These are phyloP conservation scores for Pseudocheirus occidentalis DNA, from an alignment of 2,797 vertebrate species.

Conservation along the genomic window DNA sequence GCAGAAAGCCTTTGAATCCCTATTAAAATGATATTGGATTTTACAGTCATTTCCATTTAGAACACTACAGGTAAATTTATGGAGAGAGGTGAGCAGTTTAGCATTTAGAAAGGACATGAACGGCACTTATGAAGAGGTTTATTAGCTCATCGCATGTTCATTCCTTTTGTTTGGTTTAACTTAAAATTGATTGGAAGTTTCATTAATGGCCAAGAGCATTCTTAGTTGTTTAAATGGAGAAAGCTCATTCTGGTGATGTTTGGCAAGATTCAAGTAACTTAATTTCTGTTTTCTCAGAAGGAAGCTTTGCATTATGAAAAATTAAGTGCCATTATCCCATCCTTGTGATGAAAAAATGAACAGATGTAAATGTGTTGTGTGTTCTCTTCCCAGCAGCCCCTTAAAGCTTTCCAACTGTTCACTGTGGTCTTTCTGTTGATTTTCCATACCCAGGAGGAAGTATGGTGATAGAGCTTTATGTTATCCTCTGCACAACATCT, in stretches of 20 bases:
- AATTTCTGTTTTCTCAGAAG: slow-evolving; percentile 69
- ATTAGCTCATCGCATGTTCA: slow-evolving; percentile 43
- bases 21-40: slow-evolving; percentile 66
- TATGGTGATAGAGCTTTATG: slow-evolving; percentile 54
- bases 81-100: not conserved
- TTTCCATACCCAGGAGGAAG: slow-evolving; percentile 64
- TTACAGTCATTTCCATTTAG: slow-evolving; percentile 60
- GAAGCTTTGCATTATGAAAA: slow-evolving; percentile 62
- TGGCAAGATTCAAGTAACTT: slow-evolving; percentile 68
- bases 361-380: slow-evolving; percentile 48
- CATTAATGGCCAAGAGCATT: slow-evolving; percentile 52
- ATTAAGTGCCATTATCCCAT: slow-evolving; percentile 46
- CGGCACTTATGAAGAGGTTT: slow-evolving; percentile 46
- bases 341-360: slow-evolving; percentile 56
- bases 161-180: slow-evolving; percentile 61
- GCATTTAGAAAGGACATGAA: slow-evolving; percentile 32
- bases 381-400: slow-evolving; percentile 51
- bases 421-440: slow-evolving; percentile 67
- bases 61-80: slow-evolving; percentile 47
- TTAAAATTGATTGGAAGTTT: slow-evolving; percentile 65
- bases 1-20: slow-evolving; percentile 53
- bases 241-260: slow-evolving; percentile 43
- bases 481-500: slow-evolving; percentile 56
- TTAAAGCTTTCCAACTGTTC: slow-evolving; percentile 72
- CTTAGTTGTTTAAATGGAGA: slow-evolving; percentile 42